Evolutionary conservation across 2,113 vertebrate genomes (phyloP), one percentile per base, ranked within the genome.

Genomic region (Callithrix jacchus): DNA sequence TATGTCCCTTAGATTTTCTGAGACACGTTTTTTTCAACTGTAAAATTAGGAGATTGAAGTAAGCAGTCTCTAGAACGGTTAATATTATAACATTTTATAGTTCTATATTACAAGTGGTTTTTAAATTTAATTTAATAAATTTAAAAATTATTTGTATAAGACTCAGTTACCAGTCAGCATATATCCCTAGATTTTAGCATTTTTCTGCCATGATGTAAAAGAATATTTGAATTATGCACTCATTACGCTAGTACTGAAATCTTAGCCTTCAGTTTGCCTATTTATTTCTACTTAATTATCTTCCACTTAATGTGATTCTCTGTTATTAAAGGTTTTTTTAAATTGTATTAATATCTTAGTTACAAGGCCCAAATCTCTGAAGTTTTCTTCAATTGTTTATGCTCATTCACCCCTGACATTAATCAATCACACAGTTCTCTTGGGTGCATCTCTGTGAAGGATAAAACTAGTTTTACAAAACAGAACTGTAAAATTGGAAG

Each of bases 31-130:
- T 94, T 49, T 71, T 93, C 25, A 77, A 8, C 16, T 85, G 11
- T 87, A 92, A 76, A 37, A 58, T 76, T 49, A 87, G n/a, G 56
- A 37, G 52, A 8, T 27, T 93, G 64, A 94, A 68, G 13, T 81
- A 82, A 89, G 25, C 91, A 70, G 91, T 81, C 83, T 91, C 27
- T 64, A 94, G 21, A 52, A 14, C 7, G 95, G 68, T 91, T 89
- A 45, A 13, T 92, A 74, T 85, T 80, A 71, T 42, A 95, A 47
- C 16, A 91, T 89, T 92, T 90, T 82, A 87, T 61, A 40, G 37
- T 88, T 92, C 74, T 93, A 85, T 54, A 87, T 95, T 97, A 93
- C 89, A 93, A 93, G 27, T 82, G 35, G 9, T 49, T 76, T 23
- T 73, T 89, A 5, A 37, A 52, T 52, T 52, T 52, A 52, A 52